Conservation (phyloP, 2,888 invertebrate genomes). For the Aspidiotus rigidus region DNA sequence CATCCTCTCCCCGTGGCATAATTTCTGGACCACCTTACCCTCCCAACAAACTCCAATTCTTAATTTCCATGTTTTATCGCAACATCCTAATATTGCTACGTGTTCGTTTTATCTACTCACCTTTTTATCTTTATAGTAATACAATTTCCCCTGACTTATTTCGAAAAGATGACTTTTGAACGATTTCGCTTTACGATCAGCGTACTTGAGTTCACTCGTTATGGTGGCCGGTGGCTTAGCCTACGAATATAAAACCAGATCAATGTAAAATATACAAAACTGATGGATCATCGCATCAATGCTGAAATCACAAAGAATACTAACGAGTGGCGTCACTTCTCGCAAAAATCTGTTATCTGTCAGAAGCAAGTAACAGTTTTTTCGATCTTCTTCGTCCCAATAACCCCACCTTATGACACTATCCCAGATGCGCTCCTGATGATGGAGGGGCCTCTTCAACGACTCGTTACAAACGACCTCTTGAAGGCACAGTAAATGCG, state of each 20-base stretch:
- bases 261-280: too few relatives aligned
- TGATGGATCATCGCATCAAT: background rate
- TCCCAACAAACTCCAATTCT: background rate
- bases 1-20: too few relatives aligned
- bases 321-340: conserved; percentile 43
- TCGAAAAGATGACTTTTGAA: conserved; percentile 72
- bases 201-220: conserved; percentile 69
- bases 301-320: conserved; percentile 29
- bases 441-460: conserved; percentile 66
- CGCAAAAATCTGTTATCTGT: conserved; percentile 44
- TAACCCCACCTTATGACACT: conserved; percentile 72
- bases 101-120: conserved; percentile 41
- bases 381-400: conserved; percentile 78
- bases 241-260: conserved; percentile 42
- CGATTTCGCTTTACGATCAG: conserved; percentile 61
- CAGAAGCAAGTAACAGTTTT: conserved; percentile 68
- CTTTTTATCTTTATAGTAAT: conserved; percentile 63
- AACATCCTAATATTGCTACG: conserved; percentile 43
- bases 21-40: background rate
- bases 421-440: conserved; percentile 54
- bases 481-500: conserved; percentile 62
- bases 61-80: background rate
- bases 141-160: conserved; percentile 65
- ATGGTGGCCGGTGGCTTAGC: conserved; percentile 54
- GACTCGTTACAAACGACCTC: conserved; percentile 70